Evolutionary conservation across 2,888 invertebrate genomes (phyloP).

Genomic region (Orchesellides sinensis): DNA sequence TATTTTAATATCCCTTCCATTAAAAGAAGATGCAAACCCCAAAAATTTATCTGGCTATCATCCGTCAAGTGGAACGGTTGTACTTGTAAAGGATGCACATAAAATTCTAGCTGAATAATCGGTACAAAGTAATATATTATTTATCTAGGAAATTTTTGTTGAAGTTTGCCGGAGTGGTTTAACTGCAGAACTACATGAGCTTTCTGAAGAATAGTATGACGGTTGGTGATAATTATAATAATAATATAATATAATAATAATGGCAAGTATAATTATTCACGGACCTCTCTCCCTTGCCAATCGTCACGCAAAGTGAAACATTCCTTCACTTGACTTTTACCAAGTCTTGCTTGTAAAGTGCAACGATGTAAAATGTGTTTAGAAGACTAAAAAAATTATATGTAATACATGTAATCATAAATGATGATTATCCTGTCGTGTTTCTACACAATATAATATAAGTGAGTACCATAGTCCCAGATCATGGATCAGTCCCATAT

Average conservation of each 20-base stretch:
- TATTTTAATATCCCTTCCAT: constrained; percentile 12
- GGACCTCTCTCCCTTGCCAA: no score
- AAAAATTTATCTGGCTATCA: not conserved
- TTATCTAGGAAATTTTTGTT: no score
- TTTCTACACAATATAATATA: not conserved
- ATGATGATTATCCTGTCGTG: constrained; percentile 10
- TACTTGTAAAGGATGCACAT: not conserved
- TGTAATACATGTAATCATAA: not conserved
- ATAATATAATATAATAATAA: no score
- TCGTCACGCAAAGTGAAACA: constrained; percentile 38
- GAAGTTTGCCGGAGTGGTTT: no score
- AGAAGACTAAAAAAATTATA: not conserved
- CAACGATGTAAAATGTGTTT: not conserved
- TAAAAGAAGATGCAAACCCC: not conserved
- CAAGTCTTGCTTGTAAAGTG: not conserved
- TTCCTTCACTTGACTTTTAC: not conserved
- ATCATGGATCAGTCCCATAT: not conserved
- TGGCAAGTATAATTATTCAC: no score
- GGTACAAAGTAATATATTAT: not conserved
- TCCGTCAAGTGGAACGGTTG: constrained; percentile 42
- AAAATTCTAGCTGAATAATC: not conserved
- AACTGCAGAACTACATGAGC: not conserved
- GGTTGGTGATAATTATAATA: not conserved
- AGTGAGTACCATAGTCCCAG: no score
- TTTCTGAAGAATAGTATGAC: not conserved